These are phyloP conservation scores for Epinotia ramella DNA, from an alignment of 2,888 invertebrate species.

Conservation along the genomic window DNA sequence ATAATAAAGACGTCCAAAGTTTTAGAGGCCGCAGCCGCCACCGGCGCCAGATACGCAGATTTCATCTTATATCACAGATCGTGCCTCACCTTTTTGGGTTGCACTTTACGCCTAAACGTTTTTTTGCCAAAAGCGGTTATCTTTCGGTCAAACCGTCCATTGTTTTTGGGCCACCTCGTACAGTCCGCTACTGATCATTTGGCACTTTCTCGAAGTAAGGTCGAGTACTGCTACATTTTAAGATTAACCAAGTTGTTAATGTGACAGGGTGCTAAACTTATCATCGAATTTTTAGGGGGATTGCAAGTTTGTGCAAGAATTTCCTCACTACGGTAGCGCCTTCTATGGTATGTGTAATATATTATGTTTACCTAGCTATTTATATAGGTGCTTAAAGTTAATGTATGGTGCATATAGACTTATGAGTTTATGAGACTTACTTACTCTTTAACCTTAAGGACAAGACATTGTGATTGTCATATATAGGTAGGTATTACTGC, in stretches of 20 bases:
- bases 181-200: not conserved
- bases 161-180: conserved; percentile 55
- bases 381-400: no score
- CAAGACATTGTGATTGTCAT: no score
- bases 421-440: no score
- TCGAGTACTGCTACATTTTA: not conserved
- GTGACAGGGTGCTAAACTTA: not conserved
- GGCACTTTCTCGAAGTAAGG: not conserved
- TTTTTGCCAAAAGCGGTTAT: conserved; percentile 66
- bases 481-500: no score
- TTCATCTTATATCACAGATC: conserved; percentile 79
- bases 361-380: not conserved
- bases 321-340: conserved; percentile 1
- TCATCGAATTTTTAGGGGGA: not conserved
- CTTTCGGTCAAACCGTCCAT: conserved; percentile 66
- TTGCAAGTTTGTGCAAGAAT: conserved; percentile 10
- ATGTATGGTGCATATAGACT: no score
- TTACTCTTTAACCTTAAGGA: no score
- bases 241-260: not conserved
- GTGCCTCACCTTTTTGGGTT: conserved; percentile 72
- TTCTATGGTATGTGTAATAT: conserved; percentile 14
- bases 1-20: conserved; percentile 15
- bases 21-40: conserved; percentile 1
- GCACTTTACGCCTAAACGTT: conserved; percentile 61
- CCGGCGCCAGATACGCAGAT: conserved; percentile 74